These are phyloP conservation scores for Hyalella azteca DNA, from an alignment of 2,888 invertebrate species.

Conservation along the genomic window DNA sequence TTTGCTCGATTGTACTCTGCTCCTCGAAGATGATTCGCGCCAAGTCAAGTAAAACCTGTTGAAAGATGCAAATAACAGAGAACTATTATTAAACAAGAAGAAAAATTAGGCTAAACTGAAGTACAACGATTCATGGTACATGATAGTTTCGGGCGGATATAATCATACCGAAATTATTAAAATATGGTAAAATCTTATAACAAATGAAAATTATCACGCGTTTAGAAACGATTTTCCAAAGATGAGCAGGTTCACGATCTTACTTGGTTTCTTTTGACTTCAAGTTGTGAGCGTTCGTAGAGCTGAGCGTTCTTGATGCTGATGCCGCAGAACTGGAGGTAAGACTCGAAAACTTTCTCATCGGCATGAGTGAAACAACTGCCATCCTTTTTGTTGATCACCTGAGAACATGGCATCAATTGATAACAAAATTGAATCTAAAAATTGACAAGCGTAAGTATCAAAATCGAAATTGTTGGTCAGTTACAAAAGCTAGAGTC, in stretches of 20 bases:
- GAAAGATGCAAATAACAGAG: conserved; percentile 5
- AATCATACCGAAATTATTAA: neutral
- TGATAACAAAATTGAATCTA: too few relatives aligned
- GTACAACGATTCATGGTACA: too few relatives aligned
- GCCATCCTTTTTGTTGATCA: conserved; percentile 83
- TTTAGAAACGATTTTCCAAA: neutral
- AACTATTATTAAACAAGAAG: neutral
- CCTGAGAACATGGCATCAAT: too few relatives aligned
- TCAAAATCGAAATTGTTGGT: too few relatives aligned
- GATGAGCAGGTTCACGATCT: conserved; percentile 39
- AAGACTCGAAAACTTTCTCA: conserved; percentile 88
- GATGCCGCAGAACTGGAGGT: conserved; percentile 95
- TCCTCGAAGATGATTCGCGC: conserved; percentile 97
- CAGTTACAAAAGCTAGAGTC: too few relatives aligned
- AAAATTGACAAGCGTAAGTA: too few relatives aligned
- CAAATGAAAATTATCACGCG: conserved; percentile 25
- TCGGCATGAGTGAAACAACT: conserved; percentile 85
- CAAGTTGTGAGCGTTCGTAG: conserved; percentile 91
- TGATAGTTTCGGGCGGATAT: neutral
- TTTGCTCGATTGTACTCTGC: conserved; percentile 93
- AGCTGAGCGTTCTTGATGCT: conserved; percentile 94
- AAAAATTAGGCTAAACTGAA: too few relatives aligned
- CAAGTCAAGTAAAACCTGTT: conserved; percentile 81
- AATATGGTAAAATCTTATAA: neutral
- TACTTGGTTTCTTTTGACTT: conserved; percentile 91